phyloP scores from a whole-genome alignment of 2,113 vertebrate genomes.

The Hypanus sabinus region DNA sequence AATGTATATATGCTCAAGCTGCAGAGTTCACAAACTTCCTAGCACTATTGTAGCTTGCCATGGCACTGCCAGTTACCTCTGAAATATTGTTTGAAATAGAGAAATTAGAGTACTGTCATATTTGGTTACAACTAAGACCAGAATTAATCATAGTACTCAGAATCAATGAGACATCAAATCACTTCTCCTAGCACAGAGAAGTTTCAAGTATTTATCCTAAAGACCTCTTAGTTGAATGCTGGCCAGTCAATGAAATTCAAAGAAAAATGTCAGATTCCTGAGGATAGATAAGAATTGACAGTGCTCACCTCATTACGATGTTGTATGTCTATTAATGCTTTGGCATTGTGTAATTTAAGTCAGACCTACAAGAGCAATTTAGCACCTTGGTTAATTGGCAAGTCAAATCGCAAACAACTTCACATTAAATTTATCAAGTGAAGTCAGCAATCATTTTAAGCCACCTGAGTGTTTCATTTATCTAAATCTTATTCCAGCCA shows the following conservation, averaged over 20 bases:
- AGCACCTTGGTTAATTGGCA: background rate
- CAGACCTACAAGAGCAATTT: background rate
- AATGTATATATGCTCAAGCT: too few species aligned
- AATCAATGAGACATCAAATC: background rate
- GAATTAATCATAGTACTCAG: background rate
- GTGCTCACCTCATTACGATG: background rate
- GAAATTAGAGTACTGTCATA: background rate
- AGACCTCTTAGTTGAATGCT: background rate
- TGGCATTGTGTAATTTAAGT: background rate
- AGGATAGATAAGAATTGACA: too few species aligned
- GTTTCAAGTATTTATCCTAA: constrained; percentile 1
- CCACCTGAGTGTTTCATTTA: too few species aligned
- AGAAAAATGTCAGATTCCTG: background rate
- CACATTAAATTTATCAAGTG: background rate
- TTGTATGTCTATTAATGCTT: constrained; percentile 4
- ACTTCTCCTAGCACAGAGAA: background rate
- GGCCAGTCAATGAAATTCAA: background rate
- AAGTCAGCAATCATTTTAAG: background rate
- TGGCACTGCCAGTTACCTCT: background rate
- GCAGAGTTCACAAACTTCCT: too few species aligned
- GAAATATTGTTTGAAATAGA: background rate
- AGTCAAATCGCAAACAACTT: constrained; percentile 8
- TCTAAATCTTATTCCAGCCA: too few species aligned
- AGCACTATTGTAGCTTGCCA: background rate
- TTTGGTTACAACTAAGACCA: background rate